phyloP scores from a whole-genome alignment of 2,113 vertebrate species.

The Stigmatopora nigra region DNA sequence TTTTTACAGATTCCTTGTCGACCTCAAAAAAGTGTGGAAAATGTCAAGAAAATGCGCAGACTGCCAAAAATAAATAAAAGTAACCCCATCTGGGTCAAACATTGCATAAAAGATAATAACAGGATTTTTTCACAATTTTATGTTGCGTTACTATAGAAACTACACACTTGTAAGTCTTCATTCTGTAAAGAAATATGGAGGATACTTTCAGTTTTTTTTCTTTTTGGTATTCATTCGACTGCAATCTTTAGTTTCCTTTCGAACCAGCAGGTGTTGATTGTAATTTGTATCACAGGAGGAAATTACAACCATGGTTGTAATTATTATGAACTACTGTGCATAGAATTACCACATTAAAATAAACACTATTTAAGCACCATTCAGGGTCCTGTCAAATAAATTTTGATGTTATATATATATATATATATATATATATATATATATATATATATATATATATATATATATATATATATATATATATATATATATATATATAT shows the following conservation, averaged over 20 bases:
- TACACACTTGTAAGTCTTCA: slow-evolving; percentile 20
- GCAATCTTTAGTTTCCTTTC: slow-evolving; percentile 10
- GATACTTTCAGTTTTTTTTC: neutral
- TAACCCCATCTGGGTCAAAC: slow-evolving; percentile 29
- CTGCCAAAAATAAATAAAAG: neutral
- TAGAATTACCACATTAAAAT: slow-evolving; percentile 48
- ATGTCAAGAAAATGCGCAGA: neutral
- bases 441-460: no score
- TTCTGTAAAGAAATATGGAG: neutral
- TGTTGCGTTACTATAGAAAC: slow-evolving; percentile 55
- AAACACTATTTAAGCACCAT: neutral
- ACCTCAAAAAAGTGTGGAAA: slow-evolving; percentile 3
- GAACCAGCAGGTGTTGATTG: slow-evolving; percentile 16
- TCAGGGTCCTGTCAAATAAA: neutral
- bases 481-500: no score
- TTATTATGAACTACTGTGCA: slow-evolving; percentile 48
- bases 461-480: no score
- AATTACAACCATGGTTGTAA: slow-evolving; percentile 33
- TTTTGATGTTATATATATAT: no score
- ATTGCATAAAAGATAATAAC: slow-evolving; percentile 27
- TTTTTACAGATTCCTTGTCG: slow-evolving; percentile 16
- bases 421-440: no score
- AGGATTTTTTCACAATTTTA: slow-evolving; percentile 49
- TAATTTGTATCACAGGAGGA: slow-evolving; percentile 16
- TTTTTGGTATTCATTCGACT: neutral